Evolutionary conservation across 2,113 vertebrate genomes (phyloP).

Genomic region (Onychorhynchus coronatus): DNA sequence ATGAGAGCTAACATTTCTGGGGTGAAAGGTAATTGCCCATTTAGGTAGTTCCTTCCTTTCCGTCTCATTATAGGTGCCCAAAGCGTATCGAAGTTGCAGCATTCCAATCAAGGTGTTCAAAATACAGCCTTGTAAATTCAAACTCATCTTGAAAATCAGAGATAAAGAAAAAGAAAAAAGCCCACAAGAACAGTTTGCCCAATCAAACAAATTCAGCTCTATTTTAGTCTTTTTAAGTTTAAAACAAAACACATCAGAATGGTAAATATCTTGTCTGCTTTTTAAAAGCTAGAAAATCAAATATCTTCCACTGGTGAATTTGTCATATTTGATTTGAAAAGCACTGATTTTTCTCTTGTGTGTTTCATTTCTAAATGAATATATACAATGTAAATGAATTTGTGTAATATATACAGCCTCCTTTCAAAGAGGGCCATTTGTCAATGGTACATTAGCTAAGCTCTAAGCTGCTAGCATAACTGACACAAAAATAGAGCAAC

Average conservation of each 20-base stretch:
- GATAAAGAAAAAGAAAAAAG: background rate
- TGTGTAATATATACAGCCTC: constrained; percentile 41
- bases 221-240: constrained; percentile 4
- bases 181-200: background rate
- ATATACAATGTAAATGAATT: constrained; percentile 57
- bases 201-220: constrained; percentile 36
- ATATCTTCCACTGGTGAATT: constrained; percentile 39
- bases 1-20: background rate
- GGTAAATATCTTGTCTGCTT: constrained; percentile 28
- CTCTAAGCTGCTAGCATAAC: constrained; percentile 33
- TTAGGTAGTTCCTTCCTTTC: background rate
- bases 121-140: background rate
- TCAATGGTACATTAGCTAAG: constrained; percentile 43
- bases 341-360: constrained; percentile 49
- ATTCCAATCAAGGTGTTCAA: background rate
- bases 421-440: constrained; percentile 38
- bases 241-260: constrained; percentile 22
- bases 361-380: constrained; percentile 50
- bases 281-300: constrained; percentile 39
- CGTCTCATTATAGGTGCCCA: background rate
- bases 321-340: constrained; percentile 56
- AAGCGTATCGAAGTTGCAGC: accelerated
- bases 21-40: background rate
- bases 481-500: constrained; percentile 45
- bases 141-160: background rate